Evolutionary conservation across 2,797 vertebrate genomes (phyloP), one percentile per base, ranked within the genome.

Genomic region (Phataginus tetradactyla): DNA sequence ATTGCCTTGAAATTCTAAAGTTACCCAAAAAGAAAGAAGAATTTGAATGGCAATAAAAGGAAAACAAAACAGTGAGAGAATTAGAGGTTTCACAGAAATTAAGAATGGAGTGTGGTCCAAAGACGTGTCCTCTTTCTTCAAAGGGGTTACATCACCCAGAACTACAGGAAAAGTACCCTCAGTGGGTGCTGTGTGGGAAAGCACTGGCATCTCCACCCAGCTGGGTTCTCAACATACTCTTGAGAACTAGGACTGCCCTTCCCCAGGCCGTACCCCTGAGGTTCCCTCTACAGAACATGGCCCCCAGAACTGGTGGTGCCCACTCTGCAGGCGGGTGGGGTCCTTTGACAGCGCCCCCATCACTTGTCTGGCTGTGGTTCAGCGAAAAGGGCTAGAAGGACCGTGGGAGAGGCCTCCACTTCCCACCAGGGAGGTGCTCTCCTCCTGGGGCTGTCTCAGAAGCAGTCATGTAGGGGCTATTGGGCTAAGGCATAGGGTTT

Each of bases 1-100:
- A 57, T 87, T 85, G 49, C 42, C 66, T 92, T 68, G 45, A 90
- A 85, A 92, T 42, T 86, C n/a, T 83, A 64, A 69, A 69, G 37
- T 74, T 72, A 74, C 32, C 13, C 59, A 64, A 51, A 64, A 95
- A 45, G 21, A 5, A 45, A 45, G 29, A 86, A 64, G n/a, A 34
- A 9, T 66, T 3, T 45, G 45, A 87, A 86, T 80, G 29, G 32
- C 34, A 81, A 71, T 32, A 79, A 68, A 95, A 78, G n/a, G 20
- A 63, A 84, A 84, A 85, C 17, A 77, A 90, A 93, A 10, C 29
- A 57, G 23, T 15, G 42, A 78, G 72, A 90, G 59, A 86, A 34
- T 61, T 32, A 55, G 21, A 37, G 10, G 14, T 32, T 5, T 57
- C 7, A 72, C n/a, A 55, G 29, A n/a, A 64, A 34, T 71, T 15